Evolutionary conservation across 2,888 invertebrate species (phyloP), one percentile per base, ranked within the genome.

Genomic region (Harpalus rubripes): DNA sequence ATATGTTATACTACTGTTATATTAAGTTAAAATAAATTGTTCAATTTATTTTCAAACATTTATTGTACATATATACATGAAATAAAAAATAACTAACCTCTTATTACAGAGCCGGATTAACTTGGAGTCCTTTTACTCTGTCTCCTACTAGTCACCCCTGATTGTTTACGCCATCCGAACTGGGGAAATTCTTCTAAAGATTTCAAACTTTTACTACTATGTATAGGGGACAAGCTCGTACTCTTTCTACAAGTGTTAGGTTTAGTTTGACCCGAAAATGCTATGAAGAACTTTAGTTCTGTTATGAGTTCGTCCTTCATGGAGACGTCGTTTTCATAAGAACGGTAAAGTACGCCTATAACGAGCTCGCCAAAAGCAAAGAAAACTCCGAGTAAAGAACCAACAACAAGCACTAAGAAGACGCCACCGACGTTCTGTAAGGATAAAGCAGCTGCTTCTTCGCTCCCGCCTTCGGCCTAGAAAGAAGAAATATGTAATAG

Each of bases 391-490:
- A 95, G 88, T 0, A 91, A 91, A 32, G 95, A 94, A 0, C 96
- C 96, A 0, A 93, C 92, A 1, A 93, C 93, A 0, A 97, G 92
- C 0, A 96, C 96, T 56, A 96, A 93, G 90, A 96, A 97, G 0
- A 97, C 96, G n/a, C 96, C 96, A 81, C 96, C 96, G 0, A 96
- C 96, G 89, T 98, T 97, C 63, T 95, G 94, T 82, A 98, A 91
- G 15, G 94, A 95, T 78, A 97, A 91, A 15, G 95, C 93, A 44
- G 93, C 93, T 0, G 94, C 91, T 89, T 91, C 92, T 0, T 91
- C 91, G 52, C 92, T 91, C 59, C 92, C 91, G 15, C 90, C 90
- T 63, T 92, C 87, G 0, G 83, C 82, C 89, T 89, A 58, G 56
- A 87, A 56, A 39, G 32, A 32, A 32, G 2, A 32, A 32, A 22